Base-by-base conservation (phyloP, 2,113 vertebrate genomes). In the Zeus faber region DNA sequence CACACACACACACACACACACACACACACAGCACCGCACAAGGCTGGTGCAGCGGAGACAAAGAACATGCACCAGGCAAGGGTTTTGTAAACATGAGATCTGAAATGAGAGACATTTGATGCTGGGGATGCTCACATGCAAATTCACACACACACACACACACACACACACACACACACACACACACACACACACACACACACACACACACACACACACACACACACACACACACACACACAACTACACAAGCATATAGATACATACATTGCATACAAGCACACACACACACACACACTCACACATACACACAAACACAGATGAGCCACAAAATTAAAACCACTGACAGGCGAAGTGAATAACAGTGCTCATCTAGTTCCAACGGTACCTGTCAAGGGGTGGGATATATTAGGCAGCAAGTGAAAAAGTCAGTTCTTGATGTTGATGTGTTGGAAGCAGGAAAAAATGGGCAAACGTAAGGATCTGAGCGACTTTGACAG, bases 1-100 rank as follows among this genome's bases (percentile, higher is more conserved):
- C n/a, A n/a, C n/a, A n/a, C n/a, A n/a, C n/a, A n/a, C n/a, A n/a
- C n/a, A n/a, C n/a, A n/a, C n/a, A n/a, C n/a, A n/a, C n/a, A n/a
- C n/a, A n/a, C n/a, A n/a, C n/a, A n/a, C n/a, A n/a, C n/a, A n/a
- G n/a, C n/a, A n/a, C 31, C 31, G 49, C 45, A 14, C 49, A 27
- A 46, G 25, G n/a, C n/a, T 40, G 54, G 55, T 25, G 27, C 29
- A 1, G 44, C 51, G 61, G 49, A 74, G 66, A 86, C 80, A 83
- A 80, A 86, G 78, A 73, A 69, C 48, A 71, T 56, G 49, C 39
- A 60, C 64, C 62, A 73, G 31, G 9, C 47, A 33, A 59, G 46
- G 54, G 45, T 63, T 76, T 79, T 69, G 74, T 80, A 73, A 73
- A 84, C 65, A 83, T 23, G 64, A 50, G 54, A 31, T 6, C 27